These are phyloP conservation scores for Archaeoteleia sp. DNA, from an alignment of 2,888 invertebrate species.

Conservation along the genomic window DNA sequence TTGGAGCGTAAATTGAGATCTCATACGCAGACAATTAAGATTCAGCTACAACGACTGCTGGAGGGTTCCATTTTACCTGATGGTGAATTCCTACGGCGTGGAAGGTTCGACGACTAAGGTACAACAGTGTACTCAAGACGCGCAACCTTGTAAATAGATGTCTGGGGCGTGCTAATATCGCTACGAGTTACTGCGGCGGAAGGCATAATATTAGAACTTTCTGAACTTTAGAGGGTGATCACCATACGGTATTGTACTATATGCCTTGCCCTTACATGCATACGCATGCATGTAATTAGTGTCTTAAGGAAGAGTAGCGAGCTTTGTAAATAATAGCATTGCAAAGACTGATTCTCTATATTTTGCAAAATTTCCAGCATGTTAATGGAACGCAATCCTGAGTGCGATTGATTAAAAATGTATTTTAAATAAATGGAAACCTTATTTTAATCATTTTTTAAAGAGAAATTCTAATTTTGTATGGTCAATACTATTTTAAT, in stretches of 20 bases:
- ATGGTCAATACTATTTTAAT: no score
- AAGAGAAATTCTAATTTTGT: no score
- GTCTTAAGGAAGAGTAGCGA: slow-evolving; percentile 63
- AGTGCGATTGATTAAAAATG: no score
- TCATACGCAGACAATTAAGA: slow-evolving; percentile 20
- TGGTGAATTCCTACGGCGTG: slow-evolving; percentile 12
- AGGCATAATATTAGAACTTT: slow-evolving; percentile 58
- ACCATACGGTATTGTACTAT: slow-evolving; percentile 56
- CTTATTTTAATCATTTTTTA: no score
- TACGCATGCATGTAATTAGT: slow-evolving; percentile 68
- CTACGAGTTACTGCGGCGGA: slow-evolving; percentile 41
- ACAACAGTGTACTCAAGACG: slow-evolving; percentile 58
- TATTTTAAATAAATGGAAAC: no score
- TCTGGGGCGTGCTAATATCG: slow-evolving; percentile 61
- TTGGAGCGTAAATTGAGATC: slow-evolving; percentile 7
- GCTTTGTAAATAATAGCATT: slow-evolving; percentile 63
- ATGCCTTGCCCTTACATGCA: slow-evolving; percentile 61
- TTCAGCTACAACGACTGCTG: slow-evolving; percentile 24
- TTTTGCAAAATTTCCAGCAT: no score
- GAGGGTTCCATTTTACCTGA: slow-evolving; percentile 32
- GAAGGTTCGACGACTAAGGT: slow-evolving; percentile 52
- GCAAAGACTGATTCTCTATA: no score
- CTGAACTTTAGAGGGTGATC: slow-evolving; percentile 46
- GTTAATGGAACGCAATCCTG: no score
- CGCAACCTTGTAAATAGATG: slow-evolving; percentile 67